Conservation (phyloP, 2,113 vertebrate species). For the Pycnonotus jocosus region DNA sequence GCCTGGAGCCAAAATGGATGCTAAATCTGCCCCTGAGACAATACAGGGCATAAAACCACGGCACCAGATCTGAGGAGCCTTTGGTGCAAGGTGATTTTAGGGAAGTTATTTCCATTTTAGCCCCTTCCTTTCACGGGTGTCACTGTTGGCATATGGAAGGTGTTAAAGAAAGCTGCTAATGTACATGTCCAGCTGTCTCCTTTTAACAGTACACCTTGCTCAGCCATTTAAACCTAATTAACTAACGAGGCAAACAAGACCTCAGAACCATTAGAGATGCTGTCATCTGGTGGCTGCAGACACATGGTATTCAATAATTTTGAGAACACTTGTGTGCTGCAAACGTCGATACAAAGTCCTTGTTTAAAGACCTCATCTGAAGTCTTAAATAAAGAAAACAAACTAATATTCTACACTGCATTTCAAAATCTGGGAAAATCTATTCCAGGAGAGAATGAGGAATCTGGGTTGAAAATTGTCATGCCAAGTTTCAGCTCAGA, state of each 20-base stretch:
- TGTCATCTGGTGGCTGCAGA: neutral
- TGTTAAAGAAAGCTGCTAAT: neutral
- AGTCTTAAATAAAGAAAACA: neutral
- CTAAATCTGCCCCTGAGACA: neutral
- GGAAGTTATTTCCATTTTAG: neutral
- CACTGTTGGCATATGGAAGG: neutral
- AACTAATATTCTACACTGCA: neutral
- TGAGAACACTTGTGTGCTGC: neutral
- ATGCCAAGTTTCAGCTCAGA: neutral
- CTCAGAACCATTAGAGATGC: neutral
- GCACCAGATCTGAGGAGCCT: neutral
- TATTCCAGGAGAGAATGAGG: neutral
- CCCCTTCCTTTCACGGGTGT: neutral
- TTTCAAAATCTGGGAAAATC: neutral
- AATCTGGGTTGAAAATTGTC: neutral
- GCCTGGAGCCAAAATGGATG: conserved; percentile 7
- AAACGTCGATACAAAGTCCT: neutral
- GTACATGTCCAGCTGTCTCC: neutral
- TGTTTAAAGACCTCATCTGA: neutral
- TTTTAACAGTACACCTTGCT: neutral
- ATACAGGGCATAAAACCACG: neutral
- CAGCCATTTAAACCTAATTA: neutral
- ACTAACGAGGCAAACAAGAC: neutral
- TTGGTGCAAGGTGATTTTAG: neutral
- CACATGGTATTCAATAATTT: neutral